These are phyloP conservation scores for Liposcelis brunnea DNA, from an alignment of 2,888 invertebrate species.

Conservation along the genomic window DNA sequence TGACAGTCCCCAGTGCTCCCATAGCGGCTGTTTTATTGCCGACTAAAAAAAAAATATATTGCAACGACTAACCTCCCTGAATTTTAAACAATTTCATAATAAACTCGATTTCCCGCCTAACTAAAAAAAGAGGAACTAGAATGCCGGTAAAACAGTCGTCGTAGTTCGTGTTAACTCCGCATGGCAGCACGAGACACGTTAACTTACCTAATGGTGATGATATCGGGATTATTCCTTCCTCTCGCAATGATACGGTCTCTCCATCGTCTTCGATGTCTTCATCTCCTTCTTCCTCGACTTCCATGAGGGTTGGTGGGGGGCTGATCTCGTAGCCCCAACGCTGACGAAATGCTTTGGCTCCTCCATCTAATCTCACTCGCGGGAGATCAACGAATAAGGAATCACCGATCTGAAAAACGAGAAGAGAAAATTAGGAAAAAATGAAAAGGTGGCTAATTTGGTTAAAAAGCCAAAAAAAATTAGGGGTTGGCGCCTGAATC, in stretches of 20 bases:
- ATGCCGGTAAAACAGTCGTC: neutral
- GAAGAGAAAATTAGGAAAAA: too few relatives aligned
- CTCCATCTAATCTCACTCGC: slow-evolving; percentile 50
- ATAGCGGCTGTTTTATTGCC: too few relatives aligned
- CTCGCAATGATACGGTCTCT: slow-evolving; percentile 45
- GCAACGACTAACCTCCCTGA: too few relatives aligned
- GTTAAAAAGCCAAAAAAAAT: neutral
- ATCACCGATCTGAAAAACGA: slow-evolving; percentile 31
- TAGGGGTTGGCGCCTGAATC: too few relatives aligned
- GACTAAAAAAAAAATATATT: too few relatives aligned
- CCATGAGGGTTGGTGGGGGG: slow-evolving; percentile 45
- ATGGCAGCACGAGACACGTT: neutral
- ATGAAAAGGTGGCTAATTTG: neutral
- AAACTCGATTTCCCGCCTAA: too few relatives aligned
- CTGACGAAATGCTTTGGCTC: slow-evolving; percentile 40
- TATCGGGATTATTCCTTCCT: slow-evolving; percentile 31
- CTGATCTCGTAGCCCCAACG: slow-evolving; percentile 43
- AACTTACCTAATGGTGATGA: slow-evolving; percentile 36
- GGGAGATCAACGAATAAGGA: slow-evolving; percentile 41
- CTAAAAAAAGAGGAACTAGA: too few relatives aligned
- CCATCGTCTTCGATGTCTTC: slow-evolving; percentile 28
- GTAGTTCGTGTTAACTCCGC: neutral
- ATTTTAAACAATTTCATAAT: too few relatives aligned
- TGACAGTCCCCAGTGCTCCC: too few relatives aligned
- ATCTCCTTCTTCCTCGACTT: slow-evolving; percentile 41